These are phyloP conservation scores for Leptatherina wallacei DNA, from an alignment of 2,797 vertebrate species.

Conservation along the genomic window DNA sequence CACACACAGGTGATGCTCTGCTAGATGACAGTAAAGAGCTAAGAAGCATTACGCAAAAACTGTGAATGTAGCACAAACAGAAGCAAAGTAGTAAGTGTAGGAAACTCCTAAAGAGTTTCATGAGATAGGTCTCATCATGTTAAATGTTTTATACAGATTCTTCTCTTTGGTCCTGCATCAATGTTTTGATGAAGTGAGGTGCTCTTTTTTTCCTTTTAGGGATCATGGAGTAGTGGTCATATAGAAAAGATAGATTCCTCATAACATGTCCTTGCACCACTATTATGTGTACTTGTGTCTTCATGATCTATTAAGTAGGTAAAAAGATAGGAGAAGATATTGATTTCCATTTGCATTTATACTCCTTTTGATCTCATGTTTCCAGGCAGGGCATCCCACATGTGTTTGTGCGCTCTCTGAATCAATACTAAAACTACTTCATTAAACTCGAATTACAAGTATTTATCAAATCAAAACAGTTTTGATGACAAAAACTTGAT, in stretches of 20 bases:
- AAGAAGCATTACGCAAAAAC: neutral
- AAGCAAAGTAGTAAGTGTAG: neutral
- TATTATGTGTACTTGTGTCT: too few relatives aligned
- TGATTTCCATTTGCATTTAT: conserved; percentile 19
- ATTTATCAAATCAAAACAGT: neutral
- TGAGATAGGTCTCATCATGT: too few relatives aligned
- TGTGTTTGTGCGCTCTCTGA: too few relatives aligned
- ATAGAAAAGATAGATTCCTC: too few relatives aligned
- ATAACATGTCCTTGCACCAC: too few relatives aligned
- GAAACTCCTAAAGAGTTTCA: neutral
- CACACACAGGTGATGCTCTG: conserved; percentile 5
- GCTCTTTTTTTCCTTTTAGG: neutral
- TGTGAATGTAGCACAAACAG: neutral
- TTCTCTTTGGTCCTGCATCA: too few relatives aligned
- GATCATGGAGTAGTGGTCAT: neutral
- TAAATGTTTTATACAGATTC: neutral
- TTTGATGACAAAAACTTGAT: neutral
- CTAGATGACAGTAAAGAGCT: conserved; percentile 1
- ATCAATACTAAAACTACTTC: neutral
- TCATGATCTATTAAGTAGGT: too few relatives aligned
- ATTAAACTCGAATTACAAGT: neutral
- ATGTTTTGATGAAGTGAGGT: neutral
- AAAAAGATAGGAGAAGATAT: neutral
- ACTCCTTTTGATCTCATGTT: neutral
- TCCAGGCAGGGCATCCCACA: neutral